Base-by-base conservation (phyloP, 2,113 vertebrate species). In the Istiophorus platypterus region DNA sequence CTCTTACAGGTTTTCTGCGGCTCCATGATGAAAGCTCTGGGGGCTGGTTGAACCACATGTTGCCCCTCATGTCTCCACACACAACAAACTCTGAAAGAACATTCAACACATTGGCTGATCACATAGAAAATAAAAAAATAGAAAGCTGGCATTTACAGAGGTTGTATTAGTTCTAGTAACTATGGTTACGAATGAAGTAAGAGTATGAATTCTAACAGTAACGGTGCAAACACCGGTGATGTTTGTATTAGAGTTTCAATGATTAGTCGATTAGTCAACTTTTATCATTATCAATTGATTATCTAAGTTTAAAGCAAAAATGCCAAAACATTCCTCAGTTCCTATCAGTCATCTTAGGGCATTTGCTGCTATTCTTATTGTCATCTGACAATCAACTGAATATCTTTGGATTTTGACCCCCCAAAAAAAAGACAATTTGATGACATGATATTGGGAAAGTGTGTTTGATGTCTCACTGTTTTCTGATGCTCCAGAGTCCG, bases 11-110 rank as follows among this genome's bases (percentile, higher is more conserved):
- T 92, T 75, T 94, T 70, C 62, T 92, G 31, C 31, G 71, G 73
- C 84, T 94, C 93, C 92, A 95, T 0, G 76, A 45, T 2, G 22
- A 76, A 20, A 45, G 1, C 3, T 85, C 57, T 5, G 86, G 69
- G 22, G 75, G 65, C 22, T 77, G 51, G 42, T 89, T 93, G 81
- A 90, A 95, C 95, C 94, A 95, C 85, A 96, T 94, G 88, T 94
- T 92, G 13, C 95, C 95, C 2, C 79, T 85, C 15, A 72, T 27
- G 72, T 96, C 94, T 51, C 95, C 95, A 79, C 92, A 95, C 65
- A 95, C 94, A 4, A 95, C 42, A 27, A 95, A 86, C 0, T 93
- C 95, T 96, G 84, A 24, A 83, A 74, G 31, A 42, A 76, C 15
- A 11, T 13, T 14, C 1, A 49, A 49, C 47, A 49, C 9, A 18